Evolutionary conservation across 2,797 vertebrate genomes (phyloP), one percentile per base, ranked within the genome.

Genomic region (Alfaro cultratus): DNA sequence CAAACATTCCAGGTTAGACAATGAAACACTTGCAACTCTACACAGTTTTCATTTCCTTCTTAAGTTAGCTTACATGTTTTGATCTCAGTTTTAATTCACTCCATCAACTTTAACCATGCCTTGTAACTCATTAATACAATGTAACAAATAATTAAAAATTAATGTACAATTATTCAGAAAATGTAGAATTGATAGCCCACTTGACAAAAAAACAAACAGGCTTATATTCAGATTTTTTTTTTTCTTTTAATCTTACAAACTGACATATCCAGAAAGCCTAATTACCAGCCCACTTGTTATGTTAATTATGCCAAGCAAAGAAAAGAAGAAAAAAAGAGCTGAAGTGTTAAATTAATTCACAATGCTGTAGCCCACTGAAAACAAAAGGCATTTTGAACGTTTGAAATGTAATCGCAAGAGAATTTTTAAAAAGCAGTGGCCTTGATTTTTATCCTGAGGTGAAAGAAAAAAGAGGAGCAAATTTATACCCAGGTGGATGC

Each of bases 321-420:
- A 13, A 45, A 45, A 53, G 51, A 62, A 34, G 2, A 62, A 18
- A 34, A 88, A 91, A 93, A 77, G 74, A 91, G 75, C 74, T 88
- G 85, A 83, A 91, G 89, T 93, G 88, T 92, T 87, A 92, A 93
- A 93, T 91, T 80, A 85, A 87, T 92, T 90, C 85, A 87, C 77
- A 86, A 86, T 88, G 85, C 86, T 86, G 55, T 83, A 79, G 80
- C 82, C 86, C 78, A 84, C 74, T 76, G 80, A 89, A 89, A 91
- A 89, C 81, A 84, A 89, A 62, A 83, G 60, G 49, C 70, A 76
- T 85, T 89, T 85, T 85, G 79, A 91, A 85, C 51, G 75, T 90
- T 85, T 91, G 74, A 85, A 88, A 85, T 88, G 71, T 83, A 90
- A 93, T 90, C 79, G 73, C 70, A 88, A 80, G 77, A 73, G 80